Percentiles rank a stretch among this genome's conserved stretches.
These are phyloP conservation scores for Eclectus roratus DNA, from an alignment of 2,113 vertebrate species.

Conservation along the genomic window DNA sequence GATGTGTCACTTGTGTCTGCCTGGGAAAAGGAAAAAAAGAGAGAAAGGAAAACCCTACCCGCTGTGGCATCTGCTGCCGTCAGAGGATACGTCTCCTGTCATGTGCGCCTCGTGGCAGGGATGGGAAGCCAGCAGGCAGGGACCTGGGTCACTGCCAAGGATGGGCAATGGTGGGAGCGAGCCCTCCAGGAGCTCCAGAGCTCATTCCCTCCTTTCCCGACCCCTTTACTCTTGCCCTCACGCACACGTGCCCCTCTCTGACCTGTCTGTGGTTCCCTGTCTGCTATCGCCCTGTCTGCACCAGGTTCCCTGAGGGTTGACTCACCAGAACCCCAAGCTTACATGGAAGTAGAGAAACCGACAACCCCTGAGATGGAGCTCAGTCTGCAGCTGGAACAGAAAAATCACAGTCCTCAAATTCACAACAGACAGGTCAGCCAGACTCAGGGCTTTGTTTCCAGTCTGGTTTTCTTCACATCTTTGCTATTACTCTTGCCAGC, in stretches of 20 bases:
- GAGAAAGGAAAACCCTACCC: neutral
- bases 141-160: neutral
- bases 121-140: neutral
- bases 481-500: neutral
- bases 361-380: fast-evolving
- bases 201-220: neutral
- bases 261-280: neutral
- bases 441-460: neutral
- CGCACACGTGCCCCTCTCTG: neutral
- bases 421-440: neutral
- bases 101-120: fast-evolving
- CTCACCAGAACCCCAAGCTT: neutral
- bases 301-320: neutral
- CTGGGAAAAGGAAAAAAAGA: neutral
- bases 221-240: neutral
- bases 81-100: neutral
- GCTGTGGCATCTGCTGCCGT: neutral
- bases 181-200: neutral
- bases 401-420: neutral
- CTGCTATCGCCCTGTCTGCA: neutral
- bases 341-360: neutral
- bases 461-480: neutral
- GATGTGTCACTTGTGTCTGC: neutral
- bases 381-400: neutral
- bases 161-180: neutral